A percentile compares a stretch with the other conserved stretches of the same genome.
These are phyloP conservation scores for Pitangus sulphuratus DNA, from an alignment of 2,797 vertebrate species.

Conservation along the genomic window DNA sequence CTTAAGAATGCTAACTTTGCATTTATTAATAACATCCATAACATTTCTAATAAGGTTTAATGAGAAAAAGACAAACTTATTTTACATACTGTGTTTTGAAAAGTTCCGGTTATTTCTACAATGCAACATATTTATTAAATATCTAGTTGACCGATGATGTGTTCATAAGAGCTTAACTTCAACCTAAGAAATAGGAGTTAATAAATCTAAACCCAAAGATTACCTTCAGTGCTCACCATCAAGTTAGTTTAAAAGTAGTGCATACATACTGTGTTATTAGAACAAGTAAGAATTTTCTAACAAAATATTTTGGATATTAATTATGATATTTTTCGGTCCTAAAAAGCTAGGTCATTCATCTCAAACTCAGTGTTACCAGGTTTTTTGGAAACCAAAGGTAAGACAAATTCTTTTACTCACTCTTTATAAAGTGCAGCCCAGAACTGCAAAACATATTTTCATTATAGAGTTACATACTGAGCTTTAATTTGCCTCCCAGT, in stretches of 20 bases:
- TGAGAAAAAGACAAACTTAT: background rate
- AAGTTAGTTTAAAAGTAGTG: background rate
- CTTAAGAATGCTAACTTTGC: background rate
- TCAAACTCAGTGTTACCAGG: background rate
- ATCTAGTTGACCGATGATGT: background rate
- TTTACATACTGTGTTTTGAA: background rate
- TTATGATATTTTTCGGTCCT: background rate
- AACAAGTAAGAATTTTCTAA: background rate
- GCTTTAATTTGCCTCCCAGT: background rate
- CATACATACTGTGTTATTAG: background rate
- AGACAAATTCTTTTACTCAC: background rate
- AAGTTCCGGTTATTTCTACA: background rate
- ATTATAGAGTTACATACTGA: background rate
- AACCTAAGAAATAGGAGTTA: background rate
- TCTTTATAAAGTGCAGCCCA: background rate
- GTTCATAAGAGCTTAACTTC: background rate
- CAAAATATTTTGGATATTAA: background rate
- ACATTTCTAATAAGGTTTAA: background rate
- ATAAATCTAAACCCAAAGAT: background rate
- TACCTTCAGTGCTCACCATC: background rate
- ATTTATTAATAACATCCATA: background rate
- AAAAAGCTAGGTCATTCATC: background rate
- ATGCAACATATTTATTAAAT: background rate
- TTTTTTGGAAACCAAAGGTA: background rate
- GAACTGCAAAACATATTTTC: background rate